phyloP scores from a whole-genome alignment of 2,888 invertebrate genomes.

The Exocentrus adspersus region DNA sequence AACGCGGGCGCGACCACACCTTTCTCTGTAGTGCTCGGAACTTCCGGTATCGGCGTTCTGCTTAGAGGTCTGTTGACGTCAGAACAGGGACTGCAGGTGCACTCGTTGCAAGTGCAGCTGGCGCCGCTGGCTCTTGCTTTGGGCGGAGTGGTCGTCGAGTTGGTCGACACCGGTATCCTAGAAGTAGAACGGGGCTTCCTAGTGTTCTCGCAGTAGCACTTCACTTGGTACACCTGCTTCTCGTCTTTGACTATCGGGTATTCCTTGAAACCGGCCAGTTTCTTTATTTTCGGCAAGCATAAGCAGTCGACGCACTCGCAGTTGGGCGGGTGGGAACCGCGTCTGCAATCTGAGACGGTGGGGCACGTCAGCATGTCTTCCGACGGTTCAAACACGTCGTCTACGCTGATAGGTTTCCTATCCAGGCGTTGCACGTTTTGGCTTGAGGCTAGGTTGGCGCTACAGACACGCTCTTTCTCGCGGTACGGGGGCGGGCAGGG shows the following conservation, averaged over 20 bases:
- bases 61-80: background rate
- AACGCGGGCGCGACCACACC: background rate
- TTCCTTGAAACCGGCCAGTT: slow-evolving; percentile 43
- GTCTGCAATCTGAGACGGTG: background rate
- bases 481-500: slow-evolving; percentile 15
- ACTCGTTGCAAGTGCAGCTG: slow-evolving; percentile 9
- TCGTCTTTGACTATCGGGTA: slow-evolving; percentile 41
- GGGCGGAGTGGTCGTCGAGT: slow-evolving; percentile 23
- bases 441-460: background rate
- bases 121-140: background rate
- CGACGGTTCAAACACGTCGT: slow-evolving; percentile 25
- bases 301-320: slow-evolving; percentile 50
- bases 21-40: background rate
- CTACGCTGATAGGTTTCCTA: slow-evolving; percentile 24
- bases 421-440: slow-evolving; percentile 6
- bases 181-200: slow-evolving; percentile 40
- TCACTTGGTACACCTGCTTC: slow-evolving; percentile 49
- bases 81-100: slow-evolving; percentile 15
- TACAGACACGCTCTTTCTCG: background rate
- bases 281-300: slow-evolving; percentile 43
- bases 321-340: slow-evolving; percentile 32
- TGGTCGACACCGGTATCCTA: slow-evolving; percentile 43
- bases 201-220: slow-evolving; percentile 42
- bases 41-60: background rate
- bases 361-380: background rate